These are phyloP conservation scores for Rhineura floridana DNA, from an alignment of 2,113 vertebrate genomes.

Conservation along the genomic window DNA sequence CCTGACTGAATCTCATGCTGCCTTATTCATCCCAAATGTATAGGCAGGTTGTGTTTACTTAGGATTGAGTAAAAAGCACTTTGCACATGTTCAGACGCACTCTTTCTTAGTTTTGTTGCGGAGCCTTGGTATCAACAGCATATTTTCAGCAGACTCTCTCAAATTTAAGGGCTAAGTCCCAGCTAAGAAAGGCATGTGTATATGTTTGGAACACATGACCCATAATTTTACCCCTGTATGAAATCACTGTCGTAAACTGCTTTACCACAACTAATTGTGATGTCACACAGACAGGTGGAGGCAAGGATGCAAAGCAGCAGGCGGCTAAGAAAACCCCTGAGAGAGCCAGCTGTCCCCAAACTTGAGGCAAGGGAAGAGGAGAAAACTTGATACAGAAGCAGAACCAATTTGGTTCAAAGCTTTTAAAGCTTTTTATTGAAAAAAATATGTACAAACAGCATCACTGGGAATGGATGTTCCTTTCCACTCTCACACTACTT, in stretches of 20 bases:
- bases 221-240: neutral
- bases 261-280: neutral
- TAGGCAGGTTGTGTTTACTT: neutral
- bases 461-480: neutral
- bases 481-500: neutral
- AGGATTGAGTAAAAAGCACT: neutral
- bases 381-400: fast-evolving
- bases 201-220: neutral
- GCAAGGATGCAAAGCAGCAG: neutral
- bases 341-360: neutral
- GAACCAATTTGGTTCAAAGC: neutral
- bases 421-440: neutral
- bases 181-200: neutral
- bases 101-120: neutral
- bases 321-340: neutral
- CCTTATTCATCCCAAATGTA: neutral
- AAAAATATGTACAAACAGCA: neutral
- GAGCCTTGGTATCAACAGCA: neutral
- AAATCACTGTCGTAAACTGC: neutral
- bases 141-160: neutral
- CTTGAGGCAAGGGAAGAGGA: neutral
- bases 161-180: neutral
- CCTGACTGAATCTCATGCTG: neutral
- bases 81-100: neutral
- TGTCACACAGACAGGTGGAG: constrained; percentile 42